Base-by-base conservation (phyloP, 1,140 invertebrate species). In the Nebria ingens region DNA sequence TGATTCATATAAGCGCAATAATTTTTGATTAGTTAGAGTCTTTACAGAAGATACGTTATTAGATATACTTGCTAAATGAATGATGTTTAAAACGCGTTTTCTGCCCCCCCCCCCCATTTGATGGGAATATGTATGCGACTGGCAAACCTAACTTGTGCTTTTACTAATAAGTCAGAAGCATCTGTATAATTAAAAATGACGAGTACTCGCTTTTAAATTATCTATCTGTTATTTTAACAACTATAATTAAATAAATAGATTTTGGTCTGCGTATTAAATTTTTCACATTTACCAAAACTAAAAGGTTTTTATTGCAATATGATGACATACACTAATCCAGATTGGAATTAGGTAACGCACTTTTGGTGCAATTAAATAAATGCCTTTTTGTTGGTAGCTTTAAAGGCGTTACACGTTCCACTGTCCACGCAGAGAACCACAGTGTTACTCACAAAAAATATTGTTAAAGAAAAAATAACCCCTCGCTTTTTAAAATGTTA, bases 401-500 rank as follows among this genome's bases (percentile, higher is more conserved):
- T 34, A 6, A 6, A n/a, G 25, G 25, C 6, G 25, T n/a, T n/a
- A 34, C 25, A 34, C 6, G n/a, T 34, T 9, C n/a, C 25, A 12
- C 17, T 11, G 25, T 45, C 9, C 6, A 4, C 40, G 17, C 17
- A 9, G 9, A 17, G 3, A 45, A 6, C 40, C 40, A 45, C 40
- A 45, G 15, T 17, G 6, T 11, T 12, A 12, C 40, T 17, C 40
- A 45, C 40, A 45, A 45, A 45, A 45, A 45, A 45, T 45, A 45
- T 17, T 45, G 40, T 45, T 45, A 45, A 17, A 45, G 15, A 45
- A 45, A 45, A 45, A 45, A 45, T 45, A 45, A 45, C 40, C 40
- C 53, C 53, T 40, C 50, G 45, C 56, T 57, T 57, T 59, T 61
- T 59, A 59, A 62, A 62, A 62, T 59, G 58, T 62, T 62, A 59